Evolutionary conservation across 2,797 vertebrate genomes (phyloP).

Genomic region (Syndactyla subalaris): DNA sequence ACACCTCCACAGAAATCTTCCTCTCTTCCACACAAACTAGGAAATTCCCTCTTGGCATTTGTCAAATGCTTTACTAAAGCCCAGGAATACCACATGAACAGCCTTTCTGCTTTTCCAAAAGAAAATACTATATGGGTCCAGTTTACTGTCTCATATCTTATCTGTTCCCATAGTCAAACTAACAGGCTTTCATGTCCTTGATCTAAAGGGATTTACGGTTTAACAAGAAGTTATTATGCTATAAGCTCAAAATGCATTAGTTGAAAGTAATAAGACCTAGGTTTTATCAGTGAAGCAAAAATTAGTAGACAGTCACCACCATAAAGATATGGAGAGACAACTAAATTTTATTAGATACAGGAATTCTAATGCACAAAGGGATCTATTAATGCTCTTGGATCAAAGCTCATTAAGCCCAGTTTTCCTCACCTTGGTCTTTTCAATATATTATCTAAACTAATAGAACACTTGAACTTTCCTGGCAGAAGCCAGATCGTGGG

Average conservation of each 20-base stretch:
- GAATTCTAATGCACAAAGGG: background rate
- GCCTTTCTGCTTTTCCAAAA: background rate
- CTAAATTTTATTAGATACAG: background rate
- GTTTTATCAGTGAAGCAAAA: slow-evolving; percentile 1
- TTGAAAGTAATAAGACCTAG: background rate
- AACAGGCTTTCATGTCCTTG: background rate
- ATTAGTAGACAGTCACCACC: background rate
- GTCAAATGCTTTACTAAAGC: background rate
- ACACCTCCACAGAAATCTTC: background rate
- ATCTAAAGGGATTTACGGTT: slow-evolving; percentile 12
- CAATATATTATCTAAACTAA: background rate
- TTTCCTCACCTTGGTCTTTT: background rate
- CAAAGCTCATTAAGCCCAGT: background rate
- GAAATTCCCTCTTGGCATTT: background rate
- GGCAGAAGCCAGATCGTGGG: background rate
- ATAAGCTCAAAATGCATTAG: background rate
- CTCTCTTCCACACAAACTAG: background rate
- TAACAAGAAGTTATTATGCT: background rate
- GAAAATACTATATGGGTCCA: background rate
- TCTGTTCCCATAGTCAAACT: background rate
- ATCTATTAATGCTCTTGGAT: background rate
- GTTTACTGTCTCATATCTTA: background rate
- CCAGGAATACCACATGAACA: background rate
- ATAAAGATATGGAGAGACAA: background rate
- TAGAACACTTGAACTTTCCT: background rate